Base-by-base conservation (phyloP, 2,888 invertebrate species). In the Arenicola marina region DNA sequence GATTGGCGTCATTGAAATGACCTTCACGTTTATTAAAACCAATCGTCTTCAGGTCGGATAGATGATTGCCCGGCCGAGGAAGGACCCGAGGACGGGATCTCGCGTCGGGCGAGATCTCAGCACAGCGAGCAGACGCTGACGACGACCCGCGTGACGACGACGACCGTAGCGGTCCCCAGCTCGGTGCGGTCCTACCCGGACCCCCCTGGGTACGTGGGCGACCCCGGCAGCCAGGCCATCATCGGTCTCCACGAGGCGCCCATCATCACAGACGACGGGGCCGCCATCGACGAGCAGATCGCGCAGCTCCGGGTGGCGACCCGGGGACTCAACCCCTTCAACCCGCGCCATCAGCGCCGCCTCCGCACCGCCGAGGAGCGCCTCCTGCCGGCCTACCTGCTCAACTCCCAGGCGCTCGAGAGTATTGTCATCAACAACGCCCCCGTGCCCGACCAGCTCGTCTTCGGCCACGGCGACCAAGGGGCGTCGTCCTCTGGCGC, bases 171-270 rank as follows among this genome's bases (percentile, higher is more conserved):
- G 7, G 32, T 34, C 59, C 56, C 56, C 38, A 45, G 38, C 34
- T 43, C 4, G 38, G 48, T 51, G 24, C 48, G 34, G 18, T 28
- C 29, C 32, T 21, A 38, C 21, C 32, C 21, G 46, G 38, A 2
- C 32, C 18, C 28, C 7, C 59, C 33, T 21, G 45, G n/a, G 24
- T 11, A 56, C n/a, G 43, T 43, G 24, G 26, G 15, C 26, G 11
- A 11, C 28, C 11, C 56, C 18, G 51, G 24, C 33, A 38, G 44
- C 11, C 62, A 29, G 26, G 57, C 66, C 28, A 61, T 66, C 38
- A 66, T 66, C 33, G 53, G 63, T 29, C 55, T 66, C 26, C 60
- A 66, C n/a, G 62, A 59, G 34, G 48, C 76, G 62, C 76, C 75
- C 26, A 72, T n/a, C n/a, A n/a, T n/a, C n/a, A n/a, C n/a, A n/a